phyloP scores from a whole-genome alignment of 2,888 invertebrate genomes.

The Aleiodes testaceus region DNA sequence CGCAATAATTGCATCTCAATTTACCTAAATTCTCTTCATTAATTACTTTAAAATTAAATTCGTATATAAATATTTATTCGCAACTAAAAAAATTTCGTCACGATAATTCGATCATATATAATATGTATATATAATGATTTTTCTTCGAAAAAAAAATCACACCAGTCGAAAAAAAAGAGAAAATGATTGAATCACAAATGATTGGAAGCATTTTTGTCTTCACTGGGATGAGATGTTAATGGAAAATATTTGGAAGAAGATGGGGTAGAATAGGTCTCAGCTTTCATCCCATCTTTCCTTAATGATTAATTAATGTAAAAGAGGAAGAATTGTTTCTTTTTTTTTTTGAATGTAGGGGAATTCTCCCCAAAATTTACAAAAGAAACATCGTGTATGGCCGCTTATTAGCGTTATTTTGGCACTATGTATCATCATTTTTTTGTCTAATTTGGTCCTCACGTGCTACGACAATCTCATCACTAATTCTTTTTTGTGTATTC shows the following conservation, averaged over 20 bases:
- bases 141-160: conserved; percentile 7
- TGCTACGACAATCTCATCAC: conserved; percentile 68
- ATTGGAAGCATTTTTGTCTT: neutral
- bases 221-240: neutral
- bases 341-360: no score
- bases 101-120: conserved; percentile 28
- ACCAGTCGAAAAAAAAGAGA: neutral
- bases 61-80: conserved; percentile 52
- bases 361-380: conserved; percentile 36
- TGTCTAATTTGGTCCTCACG: conserved; percentile 74
- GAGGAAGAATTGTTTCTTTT: conserved; percentile 10
- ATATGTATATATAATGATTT: conserved; percentile 18
- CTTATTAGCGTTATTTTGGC: conserved; percentile 74
- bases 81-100: conserved; percentile 31
- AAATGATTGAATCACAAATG: neutral
- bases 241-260: no score
- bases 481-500: conserved; percentile 70
- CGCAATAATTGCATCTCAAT: conserved; percentile 60
- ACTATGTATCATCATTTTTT: conserved; percentile 79
- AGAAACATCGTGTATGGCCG: conserved; percentile 41
- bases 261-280: no score
- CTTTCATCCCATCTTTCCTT: no score
- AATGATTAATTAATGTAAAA: neutral
- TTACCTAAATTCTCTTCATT: conserved; percentile 48
- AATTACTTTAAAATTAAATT: conserved; percentile 41